Conservation (phyloP, 2,888 invertebrate species). For the Parasteatoda lunata region DNA sequence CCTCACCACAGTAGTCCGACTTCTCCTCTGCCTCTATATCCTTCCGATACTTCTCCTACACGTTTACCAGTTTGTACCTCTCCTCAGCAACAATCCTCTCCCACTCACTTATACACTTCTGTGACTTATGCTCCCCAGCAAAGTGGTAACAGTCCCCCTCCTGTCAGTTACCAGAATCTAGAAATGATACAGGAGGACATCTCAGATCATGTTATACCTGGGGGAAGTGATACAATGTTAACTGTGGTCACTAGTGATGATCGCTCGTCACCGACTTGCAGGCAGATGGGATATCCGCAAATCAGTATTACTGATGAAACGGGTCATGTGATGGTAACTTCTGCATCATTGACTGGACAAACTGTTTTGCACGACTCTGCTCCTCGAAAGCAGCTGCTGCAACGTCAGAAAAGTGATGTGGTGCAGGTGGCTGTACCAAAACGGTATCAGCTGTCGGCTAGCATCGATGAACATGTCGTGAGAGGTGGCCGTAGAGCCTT, state of each 20-base stretch:
- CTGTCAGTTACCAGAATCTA: slow-evolving; percentile 74
- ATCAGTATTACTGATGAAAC: slow-evolving; percentile 94
- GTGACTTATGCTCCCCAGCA: slow-evolving; percentile 69
- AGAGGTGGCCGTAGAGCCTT: slow-evolving; percentile 36
- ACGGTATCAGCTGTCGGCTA: slow-evolving; percentile 36
- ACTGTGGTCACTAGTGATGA: slow-evolving; percentile 47
- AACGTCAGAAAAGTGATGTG: slow-evolving; percentile 42
- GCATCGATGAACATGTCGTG: slow-evolving; percentile 48
- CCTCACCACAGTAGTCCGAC: slow-evolving; percentile 68
- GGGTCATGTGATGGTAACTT: slow-evolving; percentile 77
- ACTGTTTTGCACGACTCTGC: slow-evolving; percentile 31
- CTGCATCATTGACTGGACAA: slow-evolving; percentile 41
- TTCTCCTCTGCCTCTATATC: slow-evolving; percentile 52
- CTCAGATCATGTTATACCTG: slow-evolving; percentile 45
- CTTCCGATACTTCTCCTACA: slow-evolving; percentile 62
- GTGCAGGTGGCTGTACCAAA: slow-evolving; percentile 42
- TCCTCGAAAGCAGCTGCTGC: slow-evolving; percentile 42
- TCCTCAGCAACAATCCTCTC: slow-evolving; percentile 67
- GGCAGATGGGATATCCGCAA: slow-evolving; percentile 79
- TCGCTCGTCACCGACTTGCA: slow-evolving; percentile 70
- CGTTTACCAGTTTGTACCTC: slow-evolving; percentile 64
- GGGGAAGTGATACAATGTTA: slow-evolving; percentile 53
- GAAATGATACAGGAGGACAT: slow-evolving; percentile 75
- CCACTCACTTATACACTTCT: slow-evolving; percentile 66
- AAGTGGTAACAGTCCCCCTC: slow-evolving; percentile 73